Evolutionary conservation across 2,888 invertebrate genomes (phyloP).

Genomic region (Pandemis heparana): DNA sequence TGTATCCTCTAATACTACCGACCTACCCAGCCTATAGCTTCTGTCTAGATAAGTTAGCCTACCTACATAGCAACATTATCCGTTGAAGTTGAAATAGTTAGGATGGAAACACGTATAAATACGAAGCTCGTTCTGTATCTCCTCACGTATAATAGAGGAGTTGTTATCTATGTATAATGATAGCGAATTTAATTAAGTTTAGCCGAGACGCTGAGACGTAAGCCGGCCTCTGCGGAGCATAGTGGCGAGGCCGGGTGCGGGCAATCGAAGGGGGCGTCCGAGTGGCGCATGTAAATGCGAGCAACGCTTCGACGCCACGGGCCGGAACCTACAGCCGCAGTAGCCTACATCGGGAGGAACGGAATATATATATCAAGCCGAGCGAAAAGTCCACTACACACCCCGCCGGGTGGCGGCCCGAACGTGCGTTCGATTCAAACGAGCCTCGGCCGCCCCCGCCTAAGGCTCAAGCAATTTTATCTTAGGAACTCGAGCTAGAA

Average conservation of each 20-base stretch:
- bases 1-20: too few species aligned
- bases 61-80: background rate
- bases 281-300: conserved; percentile 76
- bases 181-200: conserved; percentile 68
- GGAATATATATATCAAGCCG: conserved; percentile 84
- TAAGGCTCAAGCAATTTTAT: conserved; percentile 59
- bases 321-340: conserved; percentile 74
- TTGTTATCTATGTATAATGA: conserved; percentile 44
- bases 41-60: too few species aligned
- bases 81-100: background rate
- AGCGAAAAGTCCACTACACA: conserved; percentile 85
- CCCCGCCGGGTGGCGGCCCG: conserved; percentile 73
- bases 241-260: conserved; percentile 42
- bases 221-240: conserved; percentile 47
- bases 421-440: conserved; percentile 85
- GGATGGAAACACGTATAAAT: conserved; percentile 6
- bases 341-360: conserved; percentile 80
- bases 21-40: too few species aligned
- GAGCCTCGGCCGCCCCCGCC: conserved; percentile 72
- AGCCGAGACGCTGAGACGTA: conserved; percentile 61
- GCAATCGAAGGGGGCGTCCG: conserved; percentile 58
- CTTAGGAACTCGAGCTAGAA: conserved; percentile 51
- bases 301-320: conserved; percentile 57
- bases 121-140: conserved; percentile 27
- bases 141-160: conserved; percentile 34